Percentiles rank a stretch among this genome's conserved stretches.
phyloP scores from a whole-genome alignment of 2,797 vertebrate species.

The Nannoperca obscura region DNA sequence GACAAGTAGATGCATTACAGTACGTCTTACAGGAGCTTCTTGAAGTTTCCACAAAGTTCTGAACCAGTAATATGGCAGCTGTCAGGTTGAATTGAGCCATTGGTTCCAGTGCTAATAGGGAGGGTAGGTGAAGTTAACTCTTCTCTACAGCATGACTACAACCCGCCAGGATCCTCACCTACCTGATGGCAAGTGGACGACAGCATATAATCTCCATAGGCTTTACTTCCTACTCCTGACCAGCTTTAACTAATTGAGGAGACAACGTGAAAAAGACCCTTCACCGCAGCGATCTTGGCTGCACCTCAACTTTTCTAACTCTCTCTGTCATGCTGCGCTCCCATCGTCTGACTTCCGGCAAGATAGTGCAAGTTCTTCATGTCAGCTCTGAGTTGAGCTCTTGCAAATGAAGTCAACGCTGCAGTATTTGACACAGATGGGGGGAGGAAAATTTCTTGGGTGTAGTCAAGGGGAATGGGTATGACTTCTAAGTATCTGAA shows the following conservation, averaged over 20 bases:
- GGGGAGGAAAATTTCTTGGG: conserved; percentile 41
- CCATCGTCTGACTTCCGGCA: conserved; percentile 69
- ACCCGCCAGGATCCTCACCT: conserved; percentile 75
- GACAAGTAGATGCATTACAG: conserved; percentile 37
- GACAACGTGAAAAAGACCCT: conserved; percentile 86
- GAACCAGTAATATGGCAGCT: conserved; percentile 82
- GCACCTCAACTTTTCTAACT: conserved; percentile 81
- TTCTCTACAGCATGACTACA: conserved; percentile 82
- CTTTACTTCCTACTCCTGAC: conserved; percentile 78
- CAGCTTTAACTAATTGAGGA: conserved; percentile 88
- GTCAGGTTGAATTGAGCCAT: conserved; percentile 72
- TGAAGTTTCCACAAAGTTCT: conserved; percentile 81
- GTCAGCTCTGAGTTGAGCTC: conserved; percentile 74
- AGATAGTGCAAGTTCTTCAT: conserved; percentile 66
- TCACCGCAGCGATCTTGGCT: conserved; percentile 75
- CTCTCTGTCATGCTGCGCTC: conserved; percentile 68
- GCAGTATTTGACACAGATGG: conserved; percentile 67
- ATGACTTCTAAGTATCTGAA: conserved; percentile 80
- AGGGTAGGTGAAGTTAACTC: conserved; percentile 80
- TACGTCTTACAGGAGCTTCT: conserved; percentile 66
- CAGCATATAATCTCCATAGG: conserved; percentile 84
- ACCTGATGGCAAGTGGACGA: conserved; percentile 85
- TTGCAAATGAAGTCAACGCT: conserved; percentile 75
- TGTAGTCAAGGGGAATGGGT: conserved; percentile 71
- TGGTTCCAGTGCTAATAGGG: conserved; percentile 67